Evolutionary conservation across 2,113 vertebrate genomes (phyloP).

Genomic region (Macrotus californicus): DNA sequence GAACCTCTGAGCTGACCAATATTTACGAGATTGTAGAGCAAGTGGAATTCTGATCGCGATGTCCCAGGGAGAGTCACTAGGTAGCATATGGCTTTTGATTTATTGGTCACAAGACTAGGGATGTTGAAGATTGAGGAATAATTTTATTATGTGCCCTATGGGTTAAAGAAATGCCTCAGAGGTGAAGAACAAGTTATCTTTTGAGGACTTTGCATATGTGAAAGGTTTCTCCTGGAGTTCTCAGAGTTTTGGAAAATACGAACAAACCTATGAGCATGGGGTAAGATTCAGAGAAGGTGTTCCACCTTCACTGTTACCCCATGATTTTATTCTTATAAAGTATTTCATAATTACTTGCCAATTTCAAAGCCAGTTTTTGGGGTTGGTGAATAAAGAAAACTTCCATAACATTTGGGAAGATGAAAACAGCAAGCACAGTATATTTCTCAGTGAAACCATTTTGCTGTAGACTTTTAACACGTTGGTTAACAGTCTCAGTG

Average conservation of each 20-base stretch:
- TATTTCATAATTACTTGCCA: slow-evolving; percentile 25
- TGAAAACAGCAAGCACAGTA: slow-evolving; percentile 27
- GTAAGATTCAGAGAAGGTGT: slow-evolving; percentile 15
- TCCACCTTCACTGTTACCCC: background rate
- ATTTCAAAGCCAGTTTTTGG: slow-evolving; percentile 31
- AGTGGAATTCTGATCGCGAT: background rate
- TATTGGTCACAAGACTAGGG: background rate
- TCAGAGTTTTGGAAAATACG: background rate
- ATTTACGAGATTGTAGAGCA: background rate
- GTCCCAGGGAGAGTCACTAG: background rate
- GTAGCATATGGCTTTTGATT: background rate
- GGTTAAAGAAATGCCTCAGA: background rate
- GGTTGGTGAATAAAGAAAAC: background rate
- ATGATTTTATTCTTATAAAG: slow-evolving; percentile 24
- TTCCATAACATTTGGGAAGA: slow-evolving; percentile 43
- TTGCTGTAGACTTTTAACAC: background rate
- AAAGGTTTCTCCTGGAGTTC: slow-evolving; percentile 26
- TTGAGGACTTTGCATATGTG: background rate
- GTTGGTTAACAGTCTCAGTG: background rate
- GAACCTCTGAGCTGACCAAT: background rate
- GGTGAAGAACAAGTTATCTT: background rate
- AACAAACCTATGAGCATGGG: background rate
- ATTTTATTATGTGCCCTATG: background rate
- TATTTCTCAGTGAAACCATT: slow-evolving; percentile 29
- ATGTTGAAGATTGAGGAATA: slow-evolving; percentile 4